These are phyloP conservation scores for Drosophila kokeensis DNA, from an alignment of 2,888 invertebrate genomes.

Conservation along the genomic window DNA sequence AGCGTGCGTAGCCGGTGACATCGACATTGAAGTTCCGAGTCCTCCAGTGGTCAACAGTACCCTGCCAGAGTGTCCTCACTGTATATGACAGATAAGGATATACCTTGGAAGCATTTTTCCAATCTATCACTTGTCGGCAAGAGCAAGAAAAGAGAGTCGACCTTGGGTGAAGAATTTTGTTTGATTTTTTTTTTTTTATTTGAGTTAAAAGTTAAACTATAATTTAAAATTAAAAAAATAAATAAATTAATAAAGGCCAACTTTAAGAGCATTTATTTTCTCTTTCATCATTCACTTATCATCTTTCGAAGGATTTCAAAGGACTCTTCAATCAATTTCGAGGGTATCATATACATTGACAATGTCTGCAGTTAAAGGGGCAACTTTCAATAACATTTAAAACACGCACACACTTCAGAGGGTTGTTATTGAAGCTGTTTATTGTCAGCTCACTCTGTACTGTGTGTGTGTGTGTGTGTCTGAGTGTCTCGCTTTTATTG, in stretches of 20 bases:
- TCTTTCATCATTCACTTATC: not conserved
- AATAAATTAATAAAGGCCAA: not conserved
- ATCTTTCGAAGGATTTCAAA: not conserved
- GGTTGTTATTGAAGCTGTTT: slow-evolving; percentile 21
- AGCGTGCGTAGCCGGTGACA: slow-evolving; percentile 61
- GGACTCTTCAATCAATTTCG: not conserved
- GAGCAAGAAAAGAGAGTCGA: not conserved
- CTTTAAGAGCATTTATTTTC: not conserved
- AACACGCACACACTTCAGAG: slow-evolving; percentile 29
- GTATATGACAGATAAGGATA: slow-evolving; percentile 3
- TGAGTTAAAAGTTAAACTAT: too few species aligned
- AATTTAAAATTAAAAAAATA: not conserved
- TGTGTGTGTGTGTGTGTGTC: slow-evolving; percentile 9
- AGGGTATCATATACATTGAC: slow-evolving; percentile 47
- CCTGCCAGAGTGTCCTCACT: not conserved
- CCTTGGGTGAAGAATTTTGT: too few species aligned
- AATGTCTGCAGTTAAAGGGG: slow-evolving; percentile 51
- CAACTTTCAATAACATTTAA: slow-evolving; percentile 63
- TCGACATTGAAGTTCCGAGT: slow-evolving; percentile 39
- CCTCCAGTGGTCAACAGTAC: slow-evolving; percentile 16
- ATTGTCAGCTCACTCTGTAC: slow-evolving; percentile 1
- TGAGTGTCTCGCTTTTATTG: slow-evolving; percentile 60
- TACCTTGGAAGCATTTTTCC: slow-evolving; percentile 6
- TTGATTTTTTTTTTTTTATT: too few species aligned
- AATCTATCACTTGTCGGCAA: fast-evolving